These are phyloP conservation scores for Lerema accius DNA, from an alignment of 1,140 invertebrate genomes.

Conservation along the genomic window DNA sequence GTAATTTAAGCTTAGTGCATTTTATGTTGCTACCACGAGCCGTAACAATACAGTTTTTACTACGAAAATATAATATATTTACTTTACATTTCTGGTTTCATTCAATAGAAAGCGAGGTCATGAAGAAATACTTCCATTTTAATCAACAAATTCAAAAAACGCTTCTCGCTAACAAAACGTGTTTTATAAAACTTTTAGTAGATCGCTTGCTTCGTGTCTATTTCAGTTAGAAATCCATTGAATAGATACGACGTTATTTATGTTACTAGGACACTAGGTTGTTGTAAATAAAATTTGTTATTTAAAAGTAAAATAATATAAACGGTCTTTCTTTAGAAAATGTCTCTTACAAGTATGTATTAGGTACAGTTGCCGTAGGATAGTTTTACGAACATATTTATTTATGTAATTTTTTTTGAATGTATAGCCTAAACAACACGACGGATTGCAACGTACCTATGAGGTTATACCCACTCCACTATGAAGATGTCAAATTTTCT, in stretches of 20 bases:
- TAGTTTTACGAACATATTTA: no score
- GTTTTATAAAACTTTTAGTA: constrained; percentile 2
- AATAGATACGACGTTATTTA: constrained; percentile 2
- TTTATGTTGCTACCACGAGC: background rate
- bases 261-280: constrained; percentile 2
- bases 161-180: background rate
- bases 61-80: background rate
- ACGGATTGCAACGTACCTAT: no score
- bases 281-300: constrained; percentile 4
- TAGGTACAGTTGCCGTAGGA: no score
- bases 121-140: background rate
- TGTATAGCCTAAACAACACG: no score
- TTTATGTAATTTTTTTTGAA: no score
- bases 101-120: constrained; percentile 1
- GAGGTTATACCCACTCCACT: no score
- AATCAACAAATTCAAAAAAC: constrained; percentile 6
- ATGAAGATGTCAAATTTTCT: no score
- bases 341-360: no score
- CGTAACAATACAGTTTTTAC: constrained; percentile 10
- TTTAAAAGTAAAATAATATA: no score
- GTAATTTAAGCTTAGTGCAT: constrained; percentile 4
- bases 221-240: constrained; percentile 4
- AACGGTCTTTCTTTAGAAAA: no score
- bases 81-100: background rate
- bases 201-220: constrained; percentile 1